Base-by-base conservation (phyloP, 2,888 invertebrate species). In the Caenorhabditis auriculariae region DNA sequence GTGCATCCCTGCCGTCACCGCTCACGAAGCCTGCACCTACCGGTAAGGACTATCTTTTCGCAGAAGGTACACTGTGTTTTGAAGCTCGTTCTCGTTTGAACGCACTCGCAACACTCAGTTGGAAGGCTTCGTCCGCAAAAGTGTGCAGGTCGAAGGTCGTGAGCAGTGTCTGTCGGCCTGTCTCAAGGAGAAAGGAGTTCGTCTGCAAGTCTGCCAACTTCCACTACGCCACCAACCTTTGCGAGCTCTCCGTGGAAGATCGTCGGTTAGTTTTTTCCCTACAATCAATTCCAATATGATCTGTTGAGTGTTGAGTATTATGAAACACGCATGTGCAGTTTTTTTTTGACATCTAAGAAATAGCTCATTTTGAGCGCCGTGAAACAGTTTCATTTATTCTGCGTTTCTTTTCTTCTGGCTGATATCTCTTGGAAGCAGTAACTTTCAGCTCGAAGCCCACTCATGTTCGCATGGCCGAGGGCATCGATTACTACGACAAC, bases 401-500 rank as follows among this genome's bases (percentile, higher is more conserved):
- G n/a, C n/a, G n/a, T n/a, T n/a, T n/a, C n/a, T n/a, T n/a, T n/a
- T n/a, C n/a, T n/a, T n/a, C n/a, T n/a, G n/a, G n/a, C n/a, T n/a
- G n/a, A n/a, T n/a, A n/a, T n/a, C n/a, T n/a, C n/a, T n/a, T n/a
- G n/a, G n/a, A n/a, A n/a, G n/a, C n/a, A n/a, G 35, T 32, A 32
- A 12, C 35, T 9, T 32, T 26, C 53, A 77, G 86, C 46, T 84
- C 84, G 3, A 83, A 84, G 50, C 85, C 85, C 17, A 82, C 82
- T 53, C 82, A 83, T 47, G 84, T 85, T 73, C 81, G 84, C 23
- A 83, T 83, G 74, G 80, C 81, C 32, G 77, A 78, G 32, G 68
- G 72, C 81, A 82, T 85, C 42, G 85, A 86, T 72, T 86, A 86
- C 76, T 83, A 85, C 77, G 86, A 86, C 75, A 86, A 86, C 76